Base-by-base conservation (phyloP, 2,888 invertebrate species). In the Pollenia griseotomentosa region DNA sequence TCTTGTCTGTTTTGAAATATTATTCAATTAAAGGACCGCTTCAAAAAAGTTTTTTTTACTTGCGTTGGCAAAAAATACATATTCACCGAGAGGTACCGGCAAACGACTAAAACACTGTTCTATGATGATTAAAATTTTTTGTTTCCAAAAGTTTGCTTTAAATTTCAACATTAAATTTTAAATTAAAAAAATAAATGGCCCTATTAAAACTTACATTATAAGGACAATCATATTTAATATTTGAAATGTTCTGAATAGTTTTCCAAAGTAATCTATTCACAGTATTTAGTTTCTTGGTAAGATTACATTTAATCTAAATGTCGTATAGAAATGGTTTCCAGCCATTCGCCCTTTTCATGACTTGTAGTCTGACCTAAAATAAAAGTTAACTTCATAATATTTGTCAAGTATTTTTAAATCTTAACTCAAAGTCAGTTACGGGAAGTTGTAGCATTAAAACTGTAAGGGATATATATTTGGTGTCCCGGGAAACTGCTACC, bases 291-390 rank as follows among this genome's bases (percentile, higher is more conserved):
- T 44, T 42, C 44, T 23, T 44, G 12, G 73, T 74, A 48, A 74
- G 61, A 57, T 77, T 65, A 40, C 77, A 77, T 10, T 7, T 23
- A 11, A 77, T n/a, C 10, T 16, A 44, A 1, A 51, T 7, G 14
- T 77, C 75, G 33, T 77, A 65, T 1, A 77, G 63, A 33, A 77
- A 77, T 23, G 65, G 77, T 57, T 77, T 77, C 77, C 77, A 77
- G 14, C 77, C 77, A 66, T 55, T 77, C 8, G 65, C 55, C 9
- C 44, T 44, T 57, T 66, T 53, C 77, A 77, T 66, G 2, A 77
- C 3, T 48, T 66, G 23, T 10, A 66, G 8, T n/a, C 77, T n/a
- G 7, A 77, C 1, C 77, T 77, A 6, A 2, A 46, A 46, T 14
- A 44, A 63, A 61, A 14, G 9, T 3, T 42, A 46, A 46, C 46